Evolutionary conservation across 2,113 vertebrate species (phyloP), one percentile per base, ranked within the genome.

Genomic region (Tyto alba): DNA sequence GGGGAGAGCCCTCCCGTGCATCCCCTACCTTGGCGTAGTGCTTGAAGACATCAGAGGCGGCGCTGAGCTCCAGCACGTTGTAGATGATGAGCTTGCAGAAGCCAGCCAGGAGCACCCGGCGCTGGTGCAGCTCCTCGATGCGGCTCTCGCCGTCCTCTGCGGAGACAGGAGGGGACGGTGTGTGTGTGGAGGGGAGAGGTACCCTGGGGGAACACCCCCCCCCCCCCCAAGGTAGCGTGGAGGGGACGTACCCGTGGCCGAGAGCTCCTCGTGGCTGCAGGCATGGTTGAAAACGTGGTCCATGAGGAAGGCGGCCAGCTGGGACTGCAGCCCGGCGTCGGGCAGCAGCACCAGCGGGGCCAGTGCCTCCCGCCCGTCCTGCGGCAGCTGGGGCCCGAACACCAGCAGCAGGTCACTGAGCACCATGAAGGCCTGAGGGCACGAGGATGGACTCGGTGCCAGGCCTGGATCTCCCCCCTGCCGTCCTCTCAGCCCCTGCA

Each of bases 51-150:
- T 98, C 98, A 0, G 99, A 98, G 73, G 98, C 99, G 1, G 99
- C 98, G 0, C 93, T 95, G 74, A 99, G 98, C 63, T 99, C 98
- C 79, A 99, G 94, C 38, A 99, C 98, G 3, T 98, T 97, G 11
- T 98, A 98, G 62, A 99, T 78, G 53, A 99, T 94, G 57, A 99
- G 97, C 45, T 99, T 99, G 94, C 99, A 99, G 97, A 98, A 99
- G 29, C 98, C 99, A 0, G 98, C 98, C 76, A 99, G 97, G 32
- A 99, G 98, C 55, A 97, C 98, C 26, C 99, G 98, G 62, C 98
- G 98, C 75, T 92, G 98, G 92, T 98, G 98, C 48, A 99, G 97
- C 41, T 93, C 82, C 48, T 93, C 85, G 8, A 99, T 98, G 94
- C 97, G 98, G 41, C 96, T 96, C 40, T 97, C 92, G 15, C 22